These are phyloP conservation scores for Parotia lawesii DNA, from an alignment of 2,113 vertebrate genomes.

Conservation along the genomic window DNA sequence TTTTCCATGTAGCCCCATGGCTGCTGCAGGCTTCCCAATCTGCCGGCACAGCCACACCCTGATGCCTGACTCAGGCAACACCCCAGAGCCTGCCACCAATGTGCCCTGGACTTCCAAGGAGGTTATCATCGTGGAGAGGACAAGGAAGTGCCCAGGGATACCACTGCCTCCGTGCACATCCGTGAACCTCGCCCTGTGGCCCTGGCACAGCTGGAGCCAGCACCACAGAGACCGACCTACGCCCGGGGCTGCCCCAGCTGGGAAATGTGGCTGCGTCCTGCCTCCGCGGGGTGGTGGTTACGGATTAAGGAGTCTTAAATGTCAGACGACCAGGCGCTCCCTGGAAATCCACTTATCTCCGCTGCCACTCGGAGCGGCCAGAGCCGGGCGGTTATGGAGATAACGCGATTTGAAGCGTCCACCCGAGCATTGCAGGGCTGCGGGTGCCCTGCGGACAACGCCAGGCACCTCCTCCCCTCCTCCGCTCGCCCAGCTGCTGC, in stretches of 20 bases:
- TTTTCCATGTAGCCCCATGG: background rate
- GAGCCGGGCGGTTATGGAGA: slow-evolving; percentile 49
- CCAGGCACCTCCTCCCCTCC: slow-evolving; percentile 31
- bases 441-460: slow-evolving; percentile 42
- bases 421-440: slow-evolving; percentile 46
- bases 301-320: slow-evolving; percentile 62
- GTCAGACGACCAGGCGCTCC: slow-evolving; percentile 59
- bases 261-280: background rate
- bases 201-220: background rate
- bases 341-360: slow-evolving; percentile 63
- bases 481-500: slow-evolving; percentile 10
- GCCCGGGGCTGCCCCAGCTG: background rate
- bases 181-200: background rate
- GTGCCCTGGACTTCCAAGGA: background rate
- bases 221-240: rapidly evolving
- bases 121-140: rapidly evolving
- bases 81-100: background rate
- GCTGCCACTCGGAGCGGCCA: slow-evolving; percentile 47
- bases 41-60: rapidly evolving
- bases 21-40: background rate
- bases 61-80: background rate
- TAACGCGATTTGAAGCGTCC: slow-evolving; percentile 58
- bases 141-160: background rate
- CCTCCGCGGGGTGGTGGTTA: background rate
- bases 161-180: background rate